Conservation (phyloP, 2,888 invertebrate genomes). For the Hedychridium roseum region DNA sequence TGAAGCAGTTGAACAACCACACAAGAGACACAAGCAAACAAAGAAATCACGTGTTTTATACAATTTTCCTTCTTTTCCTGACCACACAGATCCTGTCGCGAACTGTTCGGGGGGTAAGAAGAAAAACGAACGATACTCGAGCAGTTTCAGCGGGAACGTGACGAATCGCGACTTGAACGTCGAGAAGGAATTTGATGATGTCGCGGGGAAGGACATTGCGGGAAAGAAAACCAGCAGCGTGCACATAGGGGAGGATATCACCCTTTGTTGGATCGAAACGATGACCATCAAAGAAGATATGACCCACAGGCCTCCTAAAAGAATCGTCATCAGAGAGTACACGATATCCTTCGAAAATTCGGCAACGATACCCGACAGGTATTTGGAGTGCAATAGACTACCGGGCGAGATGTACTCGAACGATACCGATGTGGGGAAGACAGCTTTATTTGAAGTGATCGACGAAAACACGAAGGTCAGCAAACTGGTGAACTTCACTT, state of each 20-base stretch:
- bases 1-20: too few species aligned
- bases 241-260: constrained; percentile 33
- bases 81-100: too few species aligned
- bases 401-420: constrained; percentile 30
- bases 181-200: constrained; percentile 12
- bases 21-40: too few species aligned
- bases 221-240: constrained; percentile 27
- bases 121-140: constrained; percentile 17
- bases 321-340: constrained; percentile 41
- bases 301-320: constrained; percentile 26
- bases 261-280: constrained; percentile 46
- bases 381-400: constrained; percentile 33
- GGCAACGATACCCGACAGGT: constrained; percentile 34
- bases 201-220: constrained; percentile 12
- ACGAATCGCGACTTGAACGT: neutral
- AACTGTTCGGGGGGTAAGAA: too few species aligned
- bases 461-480: constrained; percentile 35
- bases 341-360: constrained; percentile 44
- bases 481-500: constrained; percentile 27
- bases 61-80: too few species aligned
- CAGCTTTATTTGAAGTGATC: constrained; percentile 29
- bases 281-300: constrained; percentile 40
- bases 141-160: constrained; percentile 15
- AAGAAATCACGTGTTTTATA: too few species aligned
- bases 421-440: constrained; percentile 18